Evolutionary conservation across 2,888 invertebrate genomes (phyloP).

Genomic region (Microctonus aethiopoides): DNA sequence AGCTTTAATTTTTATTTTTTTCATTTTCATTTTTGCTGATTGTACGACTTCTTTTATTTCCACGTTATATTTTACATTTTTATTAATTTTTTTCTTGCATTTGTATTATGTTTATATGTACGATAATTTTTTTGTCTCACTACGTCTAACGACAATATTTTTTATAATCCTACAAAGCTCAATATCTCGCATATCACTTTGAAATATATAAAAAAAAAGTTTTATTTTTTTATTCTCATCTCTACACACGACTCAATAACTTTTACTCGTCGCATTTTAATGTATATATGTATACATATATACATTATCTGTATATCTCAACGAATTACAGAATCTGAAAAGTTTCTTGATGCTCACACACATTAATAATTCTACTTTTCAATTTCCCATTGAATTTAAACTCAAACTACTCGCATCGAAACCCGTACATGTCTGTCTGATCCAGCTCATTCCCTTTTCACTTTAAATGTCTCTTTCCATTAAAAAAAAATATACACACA

Average conservation of each 20-base stretch:
- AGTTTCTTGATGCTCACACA: neutral
- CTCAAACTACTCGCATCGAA: neutral
- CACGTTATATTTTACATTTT: neutral
- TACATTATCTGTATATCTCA: too few relatives aligned
- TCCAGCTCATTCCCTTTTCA: neutral
- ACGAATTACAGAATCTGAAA: neutral
- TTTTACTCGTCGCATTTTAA: neutral
- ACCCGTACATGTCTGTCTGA: neutral
- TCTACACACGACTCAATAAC: neutral
- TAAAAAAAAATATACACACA: too few relatives aligned
- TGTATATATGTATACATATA: neutral
- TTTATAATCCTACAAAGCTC: neutral
- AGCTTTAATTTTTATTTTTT: conserved; percentile 35
- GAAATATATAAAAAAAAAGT: too few relatives aligned
- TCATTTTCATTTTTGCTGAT: conserved; percentile 39
- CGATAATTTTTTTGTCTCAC: neutral
- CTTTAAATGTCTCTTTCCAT: neutral
- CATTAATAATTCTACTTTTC: neutral
- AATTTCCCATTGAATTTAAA: neutral
- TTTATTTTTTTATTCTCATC: too few relatives aligned
- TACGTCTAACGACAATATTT: neutral
- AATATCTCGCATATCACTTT: too few relatives aligned
- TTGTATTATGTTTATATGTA: too few relatives aligned
- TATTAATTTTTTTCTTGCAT: neutral
- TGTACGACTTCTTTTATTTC: conserved; percentile 45